Evolutionary conservation across 2,113 vertebrate species (phyloP), one percentile per base, ranked within the genome.

Genomic region (Alaudala cheleensis): DNA sequence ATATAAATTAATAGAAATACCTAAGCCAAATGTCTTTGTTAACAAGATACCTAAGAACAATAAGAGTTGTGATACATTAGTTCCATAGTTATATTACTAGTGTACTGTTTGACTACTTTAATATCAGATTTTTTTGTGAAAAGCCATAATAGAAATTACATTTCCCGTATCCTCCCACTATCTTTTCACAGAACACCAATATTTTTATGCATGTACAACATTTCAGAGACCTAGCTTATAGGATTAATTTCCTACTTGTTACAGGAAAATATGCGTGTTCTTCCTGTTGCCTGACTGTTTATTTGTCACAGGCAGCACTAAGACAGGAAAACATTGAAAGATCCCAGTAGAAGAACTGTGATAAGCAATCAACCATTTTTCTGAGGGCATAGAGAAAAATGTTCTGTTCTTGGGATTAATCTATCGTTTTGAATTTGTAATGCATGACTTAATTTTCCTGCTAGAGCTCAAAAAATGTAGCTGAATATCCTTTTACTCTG

Each of bases 341-440:
- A 50, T 81, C 40, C 42, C 25, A 40, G 25, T 25, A 74, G 47
- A 86, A 77, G 21, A 70, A 45, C 21, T 66, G 44, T 77, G 82
- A 90, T 86, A 90, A 91, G 77, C 74, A 93, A 83, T 58, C 11
- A 11, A 31, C 21, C 16, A 33, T 87, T 78, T 91, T 40, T 16
- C n/a, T 85, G 49, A 81, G 21, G 37, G 26, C 31, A 33, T 28
- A 33, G 66, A 69, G 42, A 86, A 92, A 88, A 95, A 92, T 62
- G 15, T 82, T 90, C 74, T 86, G 33, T 93, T 86, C 8, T 6
- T 44, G 77, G 25, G 26, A 80, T 18, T 58, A 81, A 93, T 77
- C 39, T 86, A 70, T 83, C 62, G 83, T 70, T 94, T 97, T 81
- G 33, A 22, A 70, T 86, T 54, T 62, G 67, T 83, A 93, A 95